Conservation (phyloP, 2,797 vertebrate genomes). For the Pseudocheirus occidentalis region DNA sequence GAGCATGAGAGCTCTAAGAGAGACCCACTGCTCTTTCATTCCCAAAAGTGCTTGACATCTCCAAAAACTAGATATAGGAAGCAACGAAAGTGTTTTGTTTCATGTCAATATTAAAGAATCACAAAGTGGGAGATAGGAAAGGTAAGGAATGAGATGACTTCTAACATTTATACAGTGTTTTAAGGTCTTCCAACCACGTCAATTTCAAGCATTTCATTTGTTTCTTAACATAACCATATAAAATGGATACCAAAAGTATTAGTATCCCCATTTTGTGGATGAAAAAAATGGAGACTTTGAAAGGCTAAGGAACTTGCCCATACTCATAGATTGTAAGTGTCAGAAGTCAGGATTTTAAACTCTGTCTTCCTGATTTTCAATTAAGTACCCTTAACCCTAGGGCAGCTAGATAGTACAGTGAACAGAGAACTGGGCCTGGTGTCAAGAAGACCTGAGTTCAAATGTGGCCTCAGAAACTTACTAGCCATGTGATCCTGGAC, state of each 20-base stretch:
- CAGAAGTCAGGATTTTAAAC: not conserved
- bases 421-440: no score
- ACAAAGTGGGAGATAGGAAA: not conserved
- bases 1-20: not conserved
- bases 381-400: not conserved
- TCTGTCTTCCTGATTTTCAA: not conserved
- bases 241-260: no score
- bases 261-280: not conserved
- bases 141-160: not conserved
- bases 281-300: not conserved
- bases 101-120: not conserved
- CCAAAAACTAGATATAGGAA: not conserved
- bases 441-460: no score
- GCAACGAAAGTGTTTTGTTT: not conserved
- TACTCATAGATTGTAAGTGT: not conserved
- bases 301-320: not conserved
- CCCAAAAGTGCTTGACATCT: not conserved
- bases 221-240: not conserved
- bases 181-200: no score
- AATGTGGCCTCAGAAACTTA: not conserved
- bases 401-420: no score
- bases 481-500: not conserved
- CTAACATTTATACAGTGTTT: no score
- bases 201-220: not conserved
- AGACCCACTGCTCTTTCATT: not conserved